phyloP scores from a whole-genome alignment of 1,140 invertebrate species.

The Saccostrea glomerata region DNA sequence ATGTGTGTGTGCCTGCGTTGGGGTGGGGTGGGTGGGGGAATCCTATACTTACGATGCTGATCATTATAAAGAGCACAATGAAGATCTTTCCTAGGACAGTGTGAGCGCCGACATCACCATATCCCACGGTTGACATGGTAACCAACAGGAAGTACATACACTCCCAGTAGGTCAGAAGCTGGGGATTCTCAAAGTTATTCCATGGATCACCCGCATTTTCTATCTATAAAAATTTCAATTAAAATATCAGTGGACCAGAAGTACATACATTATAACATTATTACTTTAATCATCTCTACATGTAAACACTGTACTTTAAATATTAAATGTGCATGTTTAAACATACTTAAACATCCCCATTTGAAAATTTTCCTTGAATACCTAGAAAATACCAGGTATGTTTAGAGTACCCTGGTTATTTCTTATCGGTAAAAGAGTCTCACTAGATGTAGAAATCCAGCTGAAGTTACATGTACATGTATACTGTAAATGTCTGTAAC shows the following conservation, averaged over 20 bases:
- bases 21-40: not conserved
- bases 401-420: too few species aligned
- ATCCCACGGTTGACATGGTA: slow-evolving; percentile 80
- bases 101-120: slow-evolving; percentile 76
- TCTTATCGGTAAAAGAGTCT: too few species aligned
- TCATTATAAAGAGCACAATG: slow-evolving; percentile 77
- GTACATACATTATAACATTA: too few species aligned
- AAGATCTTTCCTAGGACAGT: slow-evolving; percentile 77
- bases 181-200: slow-evolving; percentile 72
- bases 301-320: too few species aligned
- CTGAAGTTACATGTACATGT: slow-evolving; percentile 67
- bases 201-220: slow-evolving; percentile 79
- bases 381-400: too few species aligned
- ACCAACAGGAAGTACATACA: slow-evolving; percentile 79
- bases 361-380: too few species aligned
- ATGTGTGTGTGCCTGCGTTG: not conserved
- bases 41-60: slow-evolving; percentile 77
- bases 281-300: too few species aligned
- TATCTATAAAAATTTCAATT: slow-evolving; percentile 63
- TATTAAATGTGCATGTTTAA: too few species aligned
- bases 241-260: too few species aligned
- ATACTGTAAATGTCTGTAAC: too few species aligned
- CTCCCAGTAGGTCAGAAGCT: slow-evolving; percentile 78
- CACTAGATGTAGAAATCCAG: slow-evolving; percentile 79
- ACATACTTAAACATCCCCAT: too few species aligned